phyloP scores from a whole-genome alignment of 1,140 invertebrate species.

The Cherax quadricarinatus region DNA sequence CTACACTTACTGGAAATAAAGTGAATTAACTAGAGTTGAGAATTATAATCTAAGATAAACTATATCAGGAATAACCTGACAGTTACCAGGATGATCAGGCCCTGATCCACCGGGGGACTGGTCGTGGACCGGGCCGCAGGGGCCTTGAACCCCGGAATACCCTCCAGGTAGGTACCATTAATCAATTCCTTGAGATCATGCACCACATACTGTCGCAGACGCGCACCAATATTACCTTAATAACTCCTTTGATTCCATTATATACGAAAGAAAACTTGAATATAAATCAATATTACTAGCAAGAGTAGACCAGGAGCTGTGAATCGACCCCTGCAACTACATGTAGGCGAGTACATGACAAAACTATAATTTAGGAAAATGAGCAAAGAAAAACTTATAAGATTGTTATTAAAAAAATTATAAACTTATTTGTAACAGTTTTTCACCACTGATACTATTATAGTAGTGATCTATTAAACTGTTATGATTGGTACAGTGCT shows the following conservation, averaged over 20 bases:
- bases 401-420: not conserved
- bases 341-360: conserved; percentile 2
- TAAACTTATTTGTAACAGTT: too few species aligned
- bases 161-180: not conserved
- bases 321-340: too few species aligned
- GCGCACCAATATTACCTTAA: conserved; percentile 35
- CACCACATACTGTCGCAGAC: too few species aligned
- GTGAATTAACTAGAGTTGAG: not conserved
- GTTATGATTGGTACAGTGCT: too few species aligned
- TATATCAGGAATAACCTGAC: not conserved
- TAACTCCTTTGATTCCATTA: conserved; percentile 32
- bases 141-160: not conserved
- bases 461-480: too few species aligned
- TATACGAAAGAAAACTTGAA: not conserved
- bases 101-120: not conserved
- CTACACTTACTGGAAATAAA: not conserved
- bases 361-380: conserved; percentile 43
- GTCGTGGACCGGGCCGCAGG: not conserved
- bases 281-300: conserved; percentile 38
- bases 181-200: conserved; percentile 41
- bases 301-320: not conserved
- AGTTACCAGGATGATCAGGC: not conserved
- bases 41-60: not conserved
- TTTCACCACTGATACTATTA: too few species aligned
- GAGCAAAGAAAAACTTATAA: conserved; percentile 30